phyloP scores from a whole-genome alignment of 2,797 vertebrate species.

The Phataginus tricuspis region DNA sequence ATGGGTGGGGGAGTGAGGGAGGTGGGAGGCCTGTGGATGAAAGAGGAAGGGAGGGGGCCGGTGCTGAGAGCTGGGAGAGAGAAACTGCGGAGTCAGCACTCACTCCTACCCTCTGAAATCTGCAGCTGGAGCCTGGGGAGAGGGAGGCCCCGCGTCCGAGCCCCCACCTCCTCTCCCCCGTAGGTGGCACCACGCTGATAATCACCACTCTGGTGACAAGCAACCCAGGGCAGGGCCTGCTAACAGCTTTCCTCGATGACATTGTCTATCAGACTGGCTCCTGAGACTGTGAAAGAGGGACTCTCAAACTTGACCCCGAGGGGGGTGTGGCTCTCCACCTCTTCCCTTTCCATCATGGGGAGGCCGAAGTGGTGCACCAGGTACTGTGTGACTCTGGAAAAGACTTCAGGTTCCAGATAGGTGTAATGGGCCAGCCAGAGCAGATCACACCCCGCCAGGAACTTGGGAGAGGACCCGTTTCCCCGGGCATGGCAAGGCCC shows the following conservation, averaged over 20 bases:
- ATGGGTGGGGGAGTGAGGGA: not conserved
- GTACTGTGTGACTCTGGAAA: conserved; percentile 88
- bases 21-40: too few relatives aligned
- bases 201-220: conserved; percentile 91
- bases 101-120: not conserved
- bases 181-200: accelerated
- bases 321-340: conserved; percentile 89
- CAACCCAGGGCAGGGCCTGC: conserved; percentile 91
- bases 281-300: conserved; percentile 91
- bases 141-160: not conserved
- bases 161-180: not conserved
- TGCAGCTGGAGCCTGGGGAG: not conserved
- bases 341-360: conserved; percentile 91
- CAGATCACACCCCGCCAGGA: not conserved
- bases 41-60: too few relatives aligned
- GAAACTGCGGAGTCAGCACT: not conserved
- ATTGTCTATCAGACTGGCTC: conserved; percentile 92
- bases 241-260: conserved; percentile 91
- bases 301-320: conserved; percentile 92
- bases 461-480: not conserved
- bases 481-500: not conserved
- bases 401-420: not conserved
- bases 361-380: conserved; percentile 91
- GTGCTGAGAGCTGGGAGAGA: not conserved
- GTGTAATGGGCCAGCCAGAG: too few relatives aligned